phyloP scores from a whole-genome alignment of 2,888 invertebrate species.

The Lamellibrachia satsuma region DNA sequence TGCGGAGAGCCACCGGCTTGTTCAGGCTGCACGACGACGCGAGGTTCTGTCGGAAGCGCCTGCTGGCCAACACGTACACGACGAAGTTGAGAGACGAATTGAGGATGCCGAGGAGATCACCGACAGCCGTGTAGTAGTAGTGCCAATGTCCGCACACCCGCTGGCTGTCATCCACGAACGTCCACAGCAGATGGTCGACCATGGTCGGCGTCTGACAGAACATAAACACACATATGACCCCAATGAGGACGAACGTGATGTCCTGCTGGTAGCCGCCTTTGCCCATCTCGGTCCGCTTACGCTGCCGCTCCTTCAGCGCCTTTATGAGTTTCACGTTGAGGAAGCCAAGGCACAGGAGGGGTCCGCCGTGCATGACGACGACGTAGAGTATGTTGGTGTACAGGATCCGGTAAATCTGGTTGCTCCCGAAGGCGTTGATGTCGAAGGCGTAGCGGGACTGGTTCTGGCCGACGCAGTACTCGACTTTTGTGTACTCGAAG shows the following conservation, averaged over 20 bases:
- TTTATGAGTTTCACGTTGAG: conserved; percentile 42
- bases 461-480: conserved; percentile 34
- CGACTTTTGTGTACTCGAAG: conserved; percentile 43
- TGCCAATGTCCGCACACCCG: conserved; percentile 43
- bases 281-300: conserved; percentile 37
- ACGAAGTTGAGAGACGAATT: conserved; percentile 46
- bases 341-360: conserved; percentile 42
- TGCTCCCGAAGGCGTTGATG: conserved; percentile 42
- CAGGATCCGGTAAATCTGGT: conserved; percentile 42
- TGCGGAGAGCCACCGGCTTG: neutral
- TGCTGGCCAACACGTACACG: conserved; percentile 44
- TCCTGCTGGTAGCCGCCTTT: conserved; percentile 41
- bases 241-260: conserved; percentile 43
- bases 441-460: conserved; percentile 36
- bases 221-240: conserved; percentile 46
- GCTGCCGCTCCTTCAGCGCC: conserved; percentile 39
- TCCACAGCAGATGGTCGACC: conserved; percentile 46
- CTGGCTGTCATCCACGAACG: conserved; percentile 37
- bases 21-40: conserved; percentile 25
- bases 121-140: conserved; percentile 48
- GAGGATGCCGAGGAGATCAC: conserved; percentile 42
- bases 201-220: conserved; percentile 47
- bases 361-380: conserved; percentile 45
- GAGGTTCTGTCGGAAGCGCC: conserved; percentile 39
- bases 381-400: conserved; percentile 46